Evolutionary conservation across 1,140 invertebrate species (phyloP), one percentile per base, ranked within the genome.

Genomic region (Teleogryllus occipitalis): DNA sequence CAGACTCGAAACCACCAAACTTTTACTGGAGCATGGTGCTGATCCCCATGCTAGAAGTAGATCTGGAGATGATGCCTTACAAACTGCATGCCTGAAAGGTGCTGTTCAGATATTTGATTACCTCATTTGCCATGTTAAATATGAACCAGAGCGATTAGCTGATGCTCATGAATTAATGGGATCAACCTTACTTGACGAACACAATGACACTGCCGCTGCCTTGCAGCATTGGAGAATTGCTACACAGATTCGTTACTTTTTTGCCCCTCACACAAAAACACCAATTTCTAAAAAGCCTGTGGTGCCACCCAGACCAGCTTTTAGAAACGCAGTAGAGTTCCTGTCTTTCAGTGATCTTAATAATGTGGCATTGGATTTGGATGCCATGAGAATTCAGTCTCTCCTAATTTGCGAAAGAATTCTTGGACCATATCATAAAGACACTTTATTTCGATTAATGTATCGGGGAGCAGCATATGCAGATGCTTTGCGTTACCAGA

Each of bases 21-120:
- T 98, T 54, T 86, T 98, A 39, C 86, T 98, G 54, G 89, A 92
- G 76, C 88, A 93, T 87, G 93, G 93, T 76, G 96, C 96, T 0
- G 90, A 95, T 87, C 93, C 93, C 27, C 89, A 90, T 85, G 88
- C 93, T 18, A 89, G 89, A 81, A 95, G 94, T 81, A 88, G 93
- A 80, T 93, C 94, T 83, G 94, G 94, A 65, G 96, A 97, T 87
- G 95, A 97, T 89, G 95, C 96, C 27, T 85, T 98, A 80, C 94
- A 96, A 84, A 96, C 94, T 47, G 95, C 96, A 8, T 96, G 95
- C 85, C 87, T 97, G 0, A 96, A 96, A 87, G 96, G 95, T 48
- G 93, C 94, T n/a, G 89, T 88, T 65, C 88, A 91, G 80, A 95
- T 97, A 82, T 95, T 96, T 83, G 89, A 93, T 75, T 92, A 94